These are phyloP conservation scores for Teleopsis dalmanni DNA, from an alignment of 1,140 invertebrate genomes.

Conservation along the genomic window DNA sequence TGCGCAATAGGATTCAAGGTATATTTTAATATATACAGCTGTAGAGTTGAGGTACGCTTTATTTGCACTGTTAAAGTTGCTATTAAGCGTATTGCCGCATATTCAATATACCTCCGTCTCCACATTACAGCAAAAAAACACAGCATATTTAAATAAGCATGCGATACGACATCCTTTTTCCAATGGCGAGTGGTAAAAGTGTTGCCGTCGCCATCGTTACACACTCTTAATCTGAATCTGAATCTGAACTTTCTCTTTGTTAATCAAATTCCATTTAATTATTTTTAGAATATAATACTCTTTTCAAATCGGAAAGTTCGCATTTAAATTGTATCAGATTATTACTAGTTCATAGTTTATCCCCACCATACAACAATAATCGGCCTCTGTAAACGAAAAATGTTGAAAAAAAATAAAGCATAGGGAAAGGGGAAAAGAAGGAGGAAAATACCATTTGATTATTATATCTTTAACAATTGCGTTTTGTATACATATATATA, in stretches of 20 bases:
- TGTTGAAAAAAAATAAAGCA: conserved; percentile 29
- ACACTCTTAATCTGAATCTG: too few relatives aligned
- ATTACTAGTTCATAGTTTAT: conserved; percentile 23
- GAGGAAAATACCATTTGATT: conserved; percentile 37
- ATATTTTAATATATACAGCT: not conserved
- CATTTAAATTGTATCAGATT: conserved; percentile 5
- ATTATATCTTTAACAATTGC: conserved; percentile 24
- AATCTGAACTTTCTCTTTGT: not conserved
- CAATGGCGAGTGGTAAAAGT: conserved; percentile 15
- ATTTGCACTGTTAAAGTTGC: too few relatives aligned
- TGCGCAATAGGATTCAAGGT: not conserved
- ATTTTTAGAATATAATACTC: not conserved
- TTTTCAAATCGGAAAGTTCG: too few relatives aligned
- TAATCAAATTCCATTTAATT: conserved; percentile 4
- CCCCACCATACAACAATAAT: conserved; percentile 45
- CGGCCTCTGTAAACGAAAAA: conserved; percentile 45
- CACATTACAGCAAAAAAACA: not conserved
- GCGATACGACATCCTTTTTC: conserved; percentile 12
- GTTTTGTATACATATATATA: conserved; percentile 1
- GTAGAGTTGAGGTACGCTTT: not conserved
- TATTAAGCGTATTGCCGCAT: too few relatives aligned
- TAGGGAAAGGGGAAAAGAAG: conserved; percentile 18
- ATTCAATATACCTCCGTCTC: conserved; percentile 1
- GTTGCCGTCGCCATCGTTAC: conserved; percentile 10
- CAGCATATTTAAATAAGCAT: not conserved